A percentile compares a stretch with the other conserved stretches of the same genome.
These are phyloP conservation scores for Pseudorhiza aurosa DNA, from an alignment of 30 jellyfish, hydroid and myxozoan species.

Conservation along the genomic window DNA sequence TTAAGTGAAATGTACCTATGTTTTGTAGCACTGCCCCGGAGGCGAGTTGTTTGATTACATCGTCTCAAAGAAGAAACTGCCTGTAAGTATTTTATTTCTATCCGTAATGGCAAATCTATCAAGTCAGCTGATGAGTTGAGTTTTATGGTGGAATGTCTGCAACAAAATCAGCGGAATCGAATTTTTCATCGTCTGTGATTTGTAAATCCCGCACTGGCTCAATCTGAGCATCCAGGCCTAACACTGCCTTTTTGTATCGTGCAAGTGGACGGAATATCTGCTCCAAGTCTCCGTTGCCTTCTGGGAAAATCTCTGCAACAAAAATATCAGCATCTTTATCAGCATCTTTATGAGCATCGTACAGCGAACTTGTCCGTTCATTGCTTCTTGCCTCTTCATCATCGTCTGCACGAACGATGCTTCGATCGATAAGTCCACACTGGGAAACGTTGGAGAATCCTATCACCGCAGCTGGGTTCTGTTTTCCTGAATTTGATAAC, in stretches of 20 bases:
- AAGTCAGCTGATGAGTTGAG: too few relatives aligned
- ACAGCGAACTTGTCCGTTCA: not conserved
- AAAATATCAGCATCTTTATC: conserved; percentile 56
- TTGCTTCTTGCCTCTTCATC: not conserved
- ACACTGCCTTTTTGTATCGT: conserved; percentile 50
- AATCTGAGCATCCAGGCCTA: conserved; percentile 62
- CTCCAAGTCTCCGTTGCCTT: conserved; percentile 30
- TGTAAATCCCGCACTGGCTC: conserved; percentile 22
- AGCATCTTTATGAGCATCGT: too few relatives aligned
- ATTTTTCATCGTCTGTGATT: conserved; percentile 1
- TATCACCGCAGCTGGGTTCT: conserved; percentile 8
- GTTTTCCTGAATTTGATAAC: not conserved
- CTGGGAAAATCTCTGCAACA: conserved; percentile 65
- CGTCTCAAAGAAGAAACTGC: conserved; percentile 74
- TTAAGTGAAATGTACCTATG: too few relatives aligned
- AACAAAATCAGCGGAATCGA: not conserved
- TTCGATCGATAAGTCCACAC: not conserved
- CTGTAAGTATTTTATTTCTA: conserved; percentile 33
- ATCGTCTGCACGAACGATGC: not conserved
- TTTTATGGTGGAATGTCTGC: too few relatives aligned
- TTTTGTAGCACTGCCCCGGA: conserved; percentile 85
- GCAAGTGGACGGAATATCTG: conserved; percentile 59
- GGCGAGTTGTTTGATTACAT: conserved; percentile 96
- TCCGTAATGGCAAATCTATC: not conserved
- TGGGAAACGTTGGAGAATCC: not conserved